phyloP scores from a whole-genome alignment of 2,113 vertebrate genomes.

The Connochaetes taurinus region DNA sequence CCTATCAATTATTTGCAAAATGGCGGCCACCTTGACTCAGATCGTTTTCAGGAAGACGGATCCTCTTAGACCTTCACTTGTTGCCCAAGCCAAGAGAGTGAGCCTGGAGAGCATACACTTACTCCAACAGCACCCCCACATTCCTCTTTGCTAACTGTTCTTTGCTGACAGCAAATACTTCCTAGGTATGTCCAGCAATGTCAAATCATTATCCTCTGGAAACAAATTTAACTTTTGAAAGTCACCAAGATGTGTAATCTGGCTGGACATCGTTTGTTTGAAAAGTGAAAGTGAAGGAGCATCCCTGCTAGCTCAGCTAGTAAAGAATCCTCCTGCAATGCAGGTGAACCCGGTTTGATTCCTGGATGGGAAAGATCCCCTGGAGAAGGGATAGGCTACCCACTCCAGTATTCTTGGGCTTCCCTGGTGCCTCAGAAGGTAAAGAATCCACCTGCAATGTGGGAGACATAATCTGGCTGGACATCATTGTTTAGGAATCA shows the following conservation, averaged over 20 bases:
- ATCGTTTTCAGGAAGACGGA: background rate
- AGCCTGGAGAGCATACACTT: background rate
- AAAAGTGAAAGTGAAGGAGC: background rate
- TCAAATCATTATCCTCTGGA: background rate
- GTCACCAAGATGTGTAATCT: background rate
- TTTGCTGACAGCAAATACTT: background rate
- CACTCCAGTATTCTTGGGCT: background rate
- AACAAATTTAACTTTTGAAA: background rate
- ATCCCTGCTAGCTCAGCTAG: background rate
- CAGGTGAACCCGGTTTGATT: rapidly evolving
- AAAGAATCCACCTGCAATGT: background rate
- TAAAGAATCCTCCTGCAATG: background rate
- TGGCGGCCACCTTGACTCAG: background rate
- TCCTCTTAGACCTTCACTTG: background rate
- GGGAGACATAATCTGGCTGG: background rate
- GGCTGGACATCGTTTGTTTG: background rate
- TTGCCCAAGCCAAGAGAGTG: background rate
- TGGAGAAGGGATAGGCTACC: background rate
- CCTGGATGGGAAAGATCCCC: background rate
- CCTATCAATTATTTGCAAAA: background rate
- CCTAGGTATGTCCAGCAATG: background rate
- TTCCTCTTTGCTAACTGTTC: background rate
- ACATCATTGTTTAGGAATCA: background rate
- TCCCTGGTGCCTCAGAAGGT: background rate
- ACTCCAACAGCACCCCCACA: background rate